phyloP scores from a whole-genome alignment of 2,113 vertebrate genomes.

The Fulmarus glacialis region DNA sequence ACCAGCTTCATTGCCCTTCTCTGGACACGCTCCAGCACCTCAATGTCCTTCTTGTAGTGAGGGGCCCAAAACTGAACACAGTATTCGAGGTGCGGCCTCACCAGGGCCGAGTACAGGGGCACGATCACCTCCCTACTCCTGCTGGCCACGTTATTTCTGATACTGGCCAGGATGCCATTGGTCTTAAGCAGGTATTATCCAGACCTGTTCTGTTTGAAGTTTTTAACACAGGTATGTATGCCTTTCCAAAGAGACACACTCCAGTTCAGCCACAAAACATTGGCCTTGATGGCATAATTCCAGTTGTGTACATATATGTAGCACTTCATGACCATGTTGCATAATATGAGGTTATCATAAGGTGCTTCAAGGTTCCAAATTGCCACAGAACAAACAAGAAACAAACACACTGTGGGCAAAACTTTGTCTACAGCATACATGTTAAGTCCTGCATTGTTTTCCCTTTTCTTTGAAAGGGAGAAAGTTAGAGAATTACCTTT shows the following conservation, averaged over 20 bases:
- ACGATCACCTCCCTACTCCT: too few species aligned
- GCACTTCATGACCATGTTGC: not conserved
- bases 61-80: too few species aligned
- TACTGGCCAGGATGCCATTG: too few species aligned
- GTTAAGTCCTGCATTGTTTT: not conserved
- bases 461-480: not conserved
- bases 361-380: not conserved
- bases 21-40: too few species aligned
- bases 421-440: not conserved
- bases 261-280: not conserved
- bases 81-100: too few species aligned
- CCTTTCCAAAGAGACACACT: not conserved
- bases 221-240: not conserved
- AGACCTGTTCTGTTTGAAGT: not conserved
- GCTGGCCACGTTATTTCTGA: too few species aligned
- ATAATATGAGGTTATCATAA: not conserved
- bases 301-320: not conserved
- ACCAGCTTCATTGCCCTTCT: too few species aligned
- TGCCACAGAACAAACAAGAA: not conserved
- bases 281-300: not conserved
- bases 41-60: too few species aligned
- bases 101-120: too few species aligned
- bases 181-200: not conserved
- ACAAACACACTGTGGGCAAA: not conserved
- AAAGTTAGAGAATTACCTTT: not conserved